Base-by-base conservation (phyloP, 1,140 invertebrate species). In the Polypedilum vanderplanki region DNA sequence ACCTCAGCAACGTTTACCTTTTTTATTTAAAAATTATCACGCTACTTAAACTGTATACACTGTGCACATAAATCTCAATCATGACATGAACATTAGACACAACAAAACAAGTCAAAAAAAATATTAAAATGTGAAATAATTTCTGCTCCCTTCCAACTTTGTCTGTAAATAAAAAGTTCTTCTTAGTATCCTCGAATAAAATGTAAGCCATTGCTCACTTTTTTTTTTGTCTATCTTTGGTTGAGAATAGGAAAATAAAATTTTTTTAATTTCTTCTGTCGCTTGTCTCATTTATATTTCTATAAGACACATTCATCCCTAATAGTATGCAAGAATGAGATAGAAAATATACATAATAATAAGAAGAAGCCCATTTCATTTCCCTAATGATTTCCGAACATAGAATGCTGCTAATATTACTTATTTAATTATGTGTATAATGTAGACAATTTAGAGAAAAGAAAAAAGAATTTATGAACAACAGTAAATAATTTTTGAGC, bases 391-490 rank as follows among this genome's bases (percentile, higher is more conserved):
- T 57, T 57, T 57, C 46, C 12, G 46, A 57, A 57, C 46, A 57
- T 12, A 9, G 65, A 10, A 70, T 20, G 17, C 20, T 70, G 65
- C 65, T 70, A 70, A 70, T 70, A 70, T 70, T 18, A 70, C 10
- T 70, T 70, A 70, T 70, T 70, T 70, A 70, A 70, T 70, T 70
- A 70, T 70, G 65, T 70, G 65, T 70, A 70, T 70, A 70, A 67
- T 67, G 8, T 3, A 18, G 4, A 18, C 15, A 70, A 70, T 70
- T 17, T 18, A n/a, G 17, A 18, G 8, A 9, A 70, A 70, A 18
- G 7, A 7, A 70, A 20, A 22, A 67, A 17, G 20, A 70, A 70
- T 20, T 20, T 20, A 17, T 18, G 18, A 67, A 20, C 64, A 67
- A 70, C 65, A 70, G 65, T 70, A 10, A 70, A 70, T 33, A 33